phyloP scores from a whole-genome alignment of 2,888 invertebrate species.

The Iselma pallidipennis region DNA sequence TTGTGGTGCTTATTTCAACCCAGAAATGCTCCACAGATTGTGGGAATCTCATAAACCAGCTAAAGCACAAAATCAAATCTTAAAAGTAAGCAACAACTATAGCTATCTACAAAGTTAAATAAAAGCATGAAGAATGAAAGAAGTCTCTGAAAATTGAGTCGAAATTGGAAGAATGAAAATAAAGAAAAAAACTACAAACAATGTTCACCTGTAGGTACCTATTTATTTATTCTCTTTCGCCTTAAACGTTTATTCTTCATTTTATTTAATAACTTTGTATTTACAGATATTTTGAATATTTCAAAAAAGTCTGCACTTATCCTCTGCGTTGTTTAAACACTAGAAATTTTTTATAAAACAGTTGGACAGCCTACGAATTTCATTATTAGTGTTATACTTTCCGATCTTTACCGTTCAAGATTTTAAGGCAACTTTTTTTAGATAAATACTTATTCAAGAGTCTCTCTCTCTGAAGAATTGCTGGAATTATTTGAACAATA shows the following conservation, averaged over 20 bases:
- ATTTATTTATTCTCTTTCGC: not conserved
- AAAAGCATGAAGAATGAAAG: too few species aligned
- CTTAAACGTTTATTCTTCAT: not conserved
- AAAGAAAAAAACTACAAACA: too few species aligned
- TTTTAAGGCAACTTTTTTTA: too few species aligned
- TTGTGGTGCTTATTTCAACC: too few species aligned
- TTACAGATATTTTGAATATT: too few species aligned
- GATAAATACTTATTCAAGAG: not conserved
- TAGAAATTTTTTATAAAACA: not conserved
- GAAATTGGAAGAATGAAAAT: too few species aligned
- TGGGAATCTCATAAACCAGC: too few species aligned
- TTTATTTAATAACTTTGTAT: not conserved
- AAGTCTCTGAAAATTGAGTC: too few species aligned
- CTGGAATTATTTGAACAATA: not conserved
- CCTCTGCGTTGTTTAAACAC: not conserved
- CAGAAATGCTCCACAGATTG: too few species aligned
- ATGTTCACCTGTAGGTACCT: not conserved
- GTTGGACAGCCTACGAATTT: not conserved
- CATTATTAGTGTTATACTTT: not conserved
- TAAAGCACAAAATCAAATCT: too few species aligned
- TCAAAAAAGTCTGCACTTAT: not conserved
- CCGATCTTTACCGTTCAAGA: not conserved
- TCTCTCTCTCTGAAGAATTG: not conserved
- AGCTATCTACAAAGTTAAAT: too few species aligned
- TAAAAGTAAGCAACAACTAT: too few species aligned